phyloP scores from a whole-genome alignment of 2,888 invertebrate species.

The Mesoligia furuncula region DNA sequence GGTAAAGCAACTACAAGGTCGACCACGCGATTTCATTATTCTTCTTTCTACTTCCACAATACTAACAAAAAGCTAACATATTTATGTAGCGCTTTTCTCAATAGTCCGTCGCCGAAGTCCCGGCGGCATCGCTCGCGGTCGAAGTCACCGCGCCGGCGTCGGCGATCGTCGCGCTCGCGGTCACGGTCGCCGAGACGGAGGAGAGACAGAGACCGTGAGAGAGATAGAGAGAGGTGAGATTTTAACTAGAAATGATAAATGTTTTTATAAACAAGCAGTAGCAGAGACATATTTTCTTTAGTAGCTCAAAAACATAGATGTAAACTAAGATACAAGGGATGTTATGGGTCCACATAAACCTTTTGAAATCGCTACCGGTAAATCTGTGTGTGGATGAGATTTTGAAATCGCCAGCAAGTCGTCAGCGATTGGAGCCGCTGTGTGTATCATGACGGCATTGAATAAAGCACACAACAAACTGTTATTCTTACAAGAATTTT shows the following conservation, averaged over 20 bases:
- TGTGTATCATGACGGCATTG: neutral
- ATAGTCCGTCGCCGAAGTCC: conserved; percentile 85
- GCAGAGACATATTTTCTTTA: neutral
- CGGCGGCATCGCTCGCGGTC: conserved; percentile 92
- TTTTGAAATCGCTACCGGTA: neutral
- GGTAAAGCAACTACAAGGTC: neutral
- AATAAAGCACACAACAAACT: neutral
- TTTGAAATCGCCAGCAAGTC: neutral
- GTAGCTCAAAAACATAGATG: neutral
- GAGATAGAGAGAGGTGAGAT: conserved; percentile 52
- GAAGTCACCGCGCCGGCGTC: conserved; percentile 81
- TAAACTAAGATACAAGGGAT: neutral
- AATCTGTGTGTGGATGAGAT: neutral
- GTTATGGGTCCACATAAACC: neutral
- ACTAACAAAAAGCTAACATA: conserved; percentile 34
- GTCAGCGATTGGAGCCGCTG: neutral
- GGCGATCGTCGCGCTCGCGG: conserved; percentile 72
- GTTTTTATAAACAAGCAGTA: too few relatives aligned
- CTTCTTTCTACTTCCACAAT: neutral
- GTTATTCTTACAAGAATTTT: neutral
- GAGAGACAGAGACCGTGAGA: conserved; percentile 83
- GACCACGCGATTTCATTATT: neutral
- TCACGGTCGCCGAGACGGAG: conserved; percentile 85
- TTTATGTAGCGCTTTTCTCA: conserved; percentile 52
- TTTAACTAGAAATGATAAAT: neutral